Evolutionary conservation across 2,797 vertebrate genomes (phyloP).

Genomic region (Galaxias olidus): DNA sequence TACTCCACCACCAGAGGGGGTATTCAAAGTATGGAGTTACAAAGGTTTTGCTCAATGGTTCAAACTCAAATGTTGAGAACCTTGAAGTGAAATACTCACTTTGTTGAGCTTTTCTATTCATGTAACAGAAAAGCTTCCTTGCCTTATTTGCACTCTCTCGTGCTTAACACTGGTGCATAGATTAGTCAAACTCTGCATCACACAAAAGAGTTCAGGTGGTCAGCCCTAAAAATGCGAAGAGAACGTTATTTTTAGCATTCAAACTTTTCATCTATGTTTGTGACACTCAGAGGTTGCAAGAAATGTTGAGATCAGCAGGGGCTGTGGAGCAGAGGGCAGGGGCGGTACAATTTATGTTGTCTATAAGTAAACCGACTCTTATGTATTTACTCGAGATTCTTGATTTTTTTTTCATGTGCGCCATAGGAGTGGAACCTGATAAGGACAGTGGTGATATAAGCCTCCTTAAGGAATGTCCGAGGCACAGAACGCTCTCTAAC

Average conservation of each 20-base stretch:
- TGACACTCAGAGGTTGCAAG: too few species aligned
- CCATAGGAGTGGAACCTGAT: constrained; percentile 65
- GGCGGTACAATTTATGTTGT: constrained; percentile 27
- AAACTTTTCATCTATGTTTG: too few species aligned
- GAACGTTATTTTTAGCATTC: too few species aligned
- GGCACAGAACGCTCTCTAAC: constrained; percentile 36
- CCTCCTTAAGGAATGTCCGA: constrained; percentile 35
- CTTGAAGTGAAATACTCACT: constrained; percentile 16
- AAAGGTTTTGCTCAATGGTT: constrained; percentile 15
- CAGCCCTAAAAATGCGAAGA: not conserved
- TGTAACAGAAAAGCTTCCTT: too few species aligned
- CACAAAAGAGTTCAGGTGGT: not conserved
- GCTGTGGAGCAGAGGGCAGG: not conserved
- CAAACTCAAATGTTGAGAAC: constrained; percentile 41
- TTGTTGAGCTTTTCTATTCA: too few species aligned
- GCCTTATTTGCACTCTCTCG: too few species aligned
- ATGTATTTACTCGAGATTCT: constrained; percentile 34
- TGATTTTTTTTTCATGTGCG: constrained; percentile 37
- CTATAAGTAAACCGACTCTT: constrained; percentile 41
- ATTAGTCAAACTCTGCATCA: too few species aligned
- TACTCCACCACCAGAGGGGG: constrained; percentile 50
- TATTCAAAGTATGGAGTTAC: constrained; percentile 2
- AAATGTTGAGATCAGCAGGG: not conserved
- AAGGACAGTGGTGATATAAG: constrained; percentile 56
- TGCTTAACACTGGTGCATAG: too few species aligned